Evolutionary conservation across 2,797 vertebrate species (phyloP).

Genomic region (Oreochromis grahami): DNA sequence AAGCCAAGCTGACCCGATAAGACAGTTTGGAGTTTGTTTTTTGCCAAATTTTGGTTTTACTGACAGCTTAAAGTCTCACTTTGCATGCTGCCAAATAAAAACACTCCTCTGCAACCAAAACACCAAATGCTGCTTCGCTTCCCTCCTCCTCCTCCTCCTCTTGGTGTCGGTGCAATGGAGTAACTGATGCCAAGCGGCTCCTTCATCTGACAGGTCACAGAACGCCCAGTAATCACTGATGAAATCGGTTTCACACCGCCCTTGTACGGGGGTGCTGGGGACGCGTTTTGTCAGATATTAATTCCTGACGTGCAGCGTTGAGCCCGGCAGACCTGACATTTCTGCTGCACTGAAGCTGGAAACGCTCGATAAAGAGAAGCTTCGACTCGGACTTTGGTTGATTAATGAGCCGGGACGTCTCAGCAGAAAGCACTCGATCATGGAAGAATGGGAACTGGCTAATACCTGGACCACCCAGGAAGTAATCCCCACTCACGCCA

Average conservation of each 20-base stretch:
- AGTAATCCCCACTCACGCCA: not conserved
- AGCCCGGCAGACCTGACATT: not conserved
- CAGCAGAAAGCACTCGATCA: not conserved
- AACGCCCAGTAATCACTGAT: not conserved
- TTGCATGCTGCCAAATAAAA: conserved; percentile 32
- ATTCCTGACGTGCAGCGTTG: not conserved
- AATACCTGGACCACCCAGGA: not conserved
- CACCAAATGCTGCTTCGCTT: conserved; percentile 15
- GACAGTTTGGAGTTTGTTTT: not conserved
- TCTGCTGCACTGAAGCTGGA: not conserved
- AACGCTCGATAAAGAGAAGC: accelerated
- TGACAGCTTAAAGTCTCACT: conserved; percentile 24
- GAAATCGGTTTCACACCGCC: conserved; percentile 21
- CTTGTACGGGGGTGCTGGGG: not conserved
- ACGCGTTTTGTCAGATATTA: not conserved
- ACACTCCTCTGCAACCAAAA: conserved; percentile 9
- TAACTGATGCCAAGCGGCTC: not conserved
- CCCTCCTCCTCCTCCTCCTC: not conserved
- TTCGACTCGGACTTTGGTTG: not conserved
- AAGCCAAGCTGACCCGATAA: not conserved
- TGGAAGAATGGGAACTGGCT: not conserved
- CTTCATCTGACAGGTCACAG: not conserved
- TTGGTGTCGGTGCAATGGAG: not conserved
- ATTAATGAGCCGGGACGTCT: not conserved
- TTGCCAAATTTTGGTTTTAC: conserved; percentile 9